These are phyloP conservation scores for Dynastes hyllus DNA, from an alignment of 2,888 invertebrate genomes.

Conservation along the genomic window DNA sequence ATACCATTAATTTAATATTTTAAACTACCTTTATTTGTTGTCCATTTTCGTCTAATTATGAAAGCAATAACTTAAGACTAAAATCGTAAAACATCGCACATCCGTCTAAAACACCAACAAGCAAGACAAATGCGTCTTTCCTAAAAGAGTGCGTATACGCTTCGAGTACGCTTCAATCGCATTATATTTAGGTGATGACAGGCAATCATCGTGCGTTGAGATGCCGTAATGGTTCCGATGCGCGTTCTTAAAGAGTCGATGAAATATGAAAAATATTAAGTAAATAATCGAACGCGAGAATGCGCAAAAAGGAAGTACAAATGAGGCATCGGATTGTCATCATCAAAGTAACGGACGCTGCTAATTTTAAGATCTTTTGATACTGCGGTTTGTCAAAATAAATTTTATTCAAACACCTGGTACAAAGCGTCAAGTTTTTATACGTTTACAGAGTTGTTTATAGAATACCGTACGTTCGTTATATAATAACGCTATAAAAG, in stretches of 20 bases:
- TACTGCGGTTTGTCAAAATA: slow-evolving; percentile 20
- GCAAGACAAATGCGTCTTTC: slow-evolving; percentile 11
- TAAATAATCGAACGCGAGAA: slow-evolving; percentile 34
- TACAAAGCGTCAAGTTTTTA: slow-evolving; percentile 2
- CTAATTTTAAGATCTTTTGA: slow-evolving; percentile 49
- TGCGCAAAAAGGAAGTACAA: slow-evolving; percentile 49
- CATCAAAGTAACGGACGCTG: slow-evolving; percentile 48
- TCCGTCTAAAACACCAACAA: neutral
- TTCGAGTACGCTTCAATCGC: slow-evolving; percentile 34
- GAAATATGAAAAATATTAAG: slow-evolving; percentile 47
- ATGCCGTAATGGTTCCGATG: slow-evolving; percentile 35
- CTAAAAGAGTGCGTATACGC: neutral
- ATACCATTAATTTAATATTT: neutral
- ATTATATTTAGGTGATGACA: slow-evolving; percentile 44
- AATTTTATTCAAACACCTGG: slow-evolving; percentile 35
- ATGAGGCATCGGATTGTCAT: slow-evolving; percentile 48
- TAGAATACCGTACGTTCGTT: slow-evolving; percentile 21
- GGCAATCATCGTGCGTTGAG: slow-evolving; percentile 39
- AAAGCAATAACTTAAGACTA: too few species aligned
- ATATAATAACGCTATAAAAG: slow-evolving; percentile 19
- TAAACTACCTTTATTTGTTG: too few species aligned
- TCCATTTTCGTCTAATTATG: too few species aligned
- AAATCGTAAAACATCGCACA: neutral
- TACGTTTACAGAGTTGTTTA: slow-evolving; percentile 1
- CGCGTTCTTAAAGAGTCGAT: slow-evolving; percentile 30